Percentiles rank a stretch among this genome's conserved stretches.
Conservation (phyloP, 2,888 invertebrate genomes). For the Chydorus sphaericus region DNA sequence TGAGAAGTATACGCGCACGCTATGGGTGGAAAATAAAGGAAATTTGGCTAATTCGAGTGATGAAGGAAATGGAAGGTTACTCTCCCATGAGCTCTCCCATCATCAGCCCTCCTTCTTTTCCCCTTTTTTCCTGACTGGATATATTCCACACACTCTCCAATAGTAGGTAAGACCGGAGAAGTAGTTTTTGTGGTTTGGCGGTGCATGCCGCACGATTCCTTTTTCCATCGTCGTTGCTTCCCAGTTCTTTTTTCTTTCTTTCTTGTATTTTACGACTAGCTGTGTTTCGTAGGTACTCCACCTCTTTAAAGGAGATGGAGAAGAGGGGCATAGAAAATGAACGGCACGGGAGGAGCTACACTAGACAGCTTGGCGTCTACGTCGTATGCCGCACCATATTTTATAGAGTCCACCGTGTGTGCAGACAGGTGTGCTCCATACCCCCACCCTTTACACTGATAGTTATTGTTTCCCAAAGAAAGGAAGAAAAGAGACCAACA, state of each 20-base stretch:
- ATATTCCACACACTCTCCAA: neutral
- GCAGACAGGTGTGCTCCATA: neutral
- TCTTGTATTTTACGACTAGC: neutral
- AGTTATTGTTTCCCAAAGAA: too few relatives aligned
- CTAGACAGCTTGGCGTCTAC: conserved; percentile 7
- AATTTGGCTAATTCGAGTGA: conserved; percentile 5
- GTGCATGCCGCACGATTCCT: conserved; percentile 4
- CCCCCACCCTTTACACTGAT: neutral
- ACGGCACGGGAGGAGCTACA: neutral
- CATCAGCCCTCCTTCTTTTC: neutral
- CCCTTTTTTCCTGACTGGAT: neutral
- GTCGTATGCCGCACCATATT: neutral
- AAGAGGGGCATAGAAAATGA: neutral
- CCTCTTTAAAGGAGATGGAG: neutral
- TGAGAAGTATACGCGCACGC: too few relatives aligned
- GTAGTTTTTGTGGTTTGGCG: neutral
- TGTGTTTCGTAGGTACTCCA: neutral
- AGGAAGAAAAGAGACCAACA: neutral
- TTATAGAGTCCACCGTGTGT: neutral
- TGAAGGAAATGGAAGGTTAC: conserved; percentile 8
- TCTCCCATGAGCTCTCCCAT: conserved; percentile 8
- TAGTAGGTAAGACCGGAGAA: too few relatives aligned
- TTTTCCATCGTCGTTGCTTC: neutral
- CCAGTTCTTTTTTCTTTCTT: neutral
- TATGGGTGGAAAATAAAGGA: neutral